These are phyloP conservation scores for Thunnus thynnus DNA, from an alignment of 2,113 vertebrate species.

Conservation along the genomic window DNA sequence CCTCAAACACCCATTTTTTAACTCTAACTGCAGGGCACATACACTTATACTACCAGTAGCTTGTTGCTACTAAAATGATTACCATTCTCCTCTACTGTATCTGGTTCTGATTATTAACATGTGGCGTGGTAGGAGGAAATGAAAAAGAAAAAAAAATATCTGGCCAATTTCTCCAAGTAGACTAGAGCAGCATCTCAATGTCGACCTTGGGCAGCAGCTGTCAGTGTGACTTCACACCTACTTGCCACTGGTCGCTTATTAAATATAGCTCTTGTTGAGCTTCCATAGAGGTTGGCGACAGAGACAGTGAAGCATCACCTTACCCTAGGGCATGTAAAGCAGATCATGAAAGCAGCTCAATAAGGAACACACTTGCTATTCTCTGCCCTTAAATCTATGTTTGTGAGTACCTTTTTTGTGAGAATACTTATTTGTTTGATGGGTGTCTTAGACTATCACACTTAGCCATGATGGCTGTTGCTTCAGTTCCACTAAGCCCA, in stretches of 20 bases:
- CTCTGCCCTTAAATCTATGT: background rate
- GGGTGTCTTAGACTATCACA: background rate
- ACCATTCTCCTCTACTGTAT: background rate
- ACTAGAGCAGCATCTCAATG: background rate
- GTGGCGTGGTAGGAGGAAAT: background rate
- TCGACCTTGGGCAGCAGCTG: constrained; percentile 7
- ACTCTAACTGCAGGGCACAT: too few relatives aligned
- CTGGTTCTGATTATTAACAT: background rate
- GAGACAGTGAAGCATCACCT: constrained; percentile 5
- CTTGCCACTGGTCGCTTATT: constrained; percentile 21
- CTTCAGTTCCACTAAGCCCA: constrained; percentile 32
- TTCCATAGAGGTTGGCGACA: background rate
- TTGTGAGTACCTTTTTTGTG: background rate
- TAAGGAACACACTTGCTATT: background rate
- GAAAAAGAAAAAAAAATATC: background rate
- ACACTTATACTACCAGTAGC: background rate
- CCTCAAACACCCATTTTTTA: background rate
- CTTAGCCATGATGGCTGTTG: background rate
- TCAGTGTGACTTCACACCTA: constrained; percentile 43
- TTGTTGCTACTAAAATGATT: background rate
- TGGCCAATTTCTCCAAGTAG: background rate
- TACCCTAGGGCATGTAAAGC: background rate
- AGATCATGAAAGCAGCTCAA: background rate
- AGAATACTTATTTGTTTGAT: background rate
- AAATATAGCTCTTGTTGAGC: constrained; percentile 31